Evolutionary conservation across 2,797 vertebrate genomes (phyloP), one percentile per base, ranked within the genome.

Genomic region (Xenentodon cancila): DNA sequence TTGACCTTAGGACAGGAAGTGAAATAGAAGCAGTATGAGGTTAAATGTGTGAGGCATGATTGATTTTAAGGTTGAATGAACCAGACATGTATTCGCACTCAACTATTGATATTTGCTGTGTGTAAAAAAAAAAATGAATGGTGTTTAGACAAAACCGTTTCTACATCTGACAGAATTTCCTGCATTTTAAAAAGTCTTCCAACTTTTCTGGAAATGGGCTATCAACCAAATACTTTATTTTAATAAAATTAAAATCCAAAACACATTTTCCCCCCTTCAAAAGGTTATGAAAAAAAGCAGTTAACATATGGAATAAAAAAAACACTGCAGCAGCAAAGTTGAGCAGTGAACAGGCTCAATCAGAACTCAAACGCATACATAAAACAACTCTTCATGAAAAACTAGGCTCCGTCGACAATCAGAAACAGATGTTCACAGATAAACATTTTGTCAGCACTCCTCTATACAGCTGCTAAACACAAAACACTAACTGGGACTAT

Each of bases 1-100:
- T 98, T 99, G 68, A 99, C 98, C 98, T 99, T 22, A 6, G 19
- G 61, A 48, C n/a, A 58, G 8, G 34, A 56, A 0, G 25, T 43
- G 48, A 58, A 43, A 47, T 6, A 52, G 16, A 21, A 1, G 4
- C 3, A 18, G 5, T 0, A 15, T 48, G 19, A 49, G 7, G 32
- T 69, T 34, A 21, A 15, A 59, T 37, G 40, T 20, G 15, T 17
- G 21, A 27, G 19, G 42, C 19, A 8, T 6, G 4, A 30, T 8
- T 5, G 30, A 30, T 30, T 30, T 30, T 15, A 15, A 40, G 37
- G 13, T 40, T 40, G 3, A 40, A 40, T 15, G 4, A 40, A 40
- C 37, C 13, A 37, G 9, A 37, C 12, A 37, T 37, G 34, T 37
- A 37, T 37, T 11, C 4, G 11, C 9, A 13, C 34, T 40, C 12